A percentile compares a stretch with the other conserved stretches of the same genome.
These are phyloP conservation scores for Ellobium chinense DNA, from an alignment of 2,888 invertebrate species.

Conservation along the genomic window DNA sequence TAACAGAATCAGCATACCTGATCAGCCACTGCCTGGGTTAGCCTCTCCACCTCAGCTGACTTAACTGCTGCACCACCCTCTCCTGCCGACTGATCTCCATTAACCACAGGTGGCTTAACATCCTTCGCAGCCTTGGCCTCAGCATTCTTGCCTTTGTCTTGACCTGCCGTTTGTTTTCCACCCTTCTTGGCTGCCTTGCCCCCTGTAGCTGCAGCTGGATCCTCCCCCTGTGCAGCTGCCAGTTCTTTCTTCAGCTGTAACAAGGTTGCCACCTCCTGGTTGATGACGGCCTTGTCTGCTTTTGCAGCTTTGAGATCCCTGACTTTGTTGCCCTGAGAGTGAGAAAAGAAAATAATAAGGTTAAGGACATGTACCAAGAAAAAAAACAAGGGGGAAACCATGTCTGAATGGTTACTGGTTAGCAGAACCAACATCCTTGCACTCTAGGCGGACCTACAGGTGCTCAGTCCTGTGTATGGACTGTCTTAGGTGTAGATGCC, in stretches of 20 bases:
- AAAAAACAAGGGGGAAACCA: too few relatives aligned
- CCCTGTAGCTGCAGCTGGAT: conserved; percentile 52
- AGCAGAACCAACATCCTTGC: too few relatives aligned
- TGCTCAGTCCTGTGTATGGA: too few relatives aligned
- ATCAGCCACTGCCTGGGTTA: conserved; percentile 81
- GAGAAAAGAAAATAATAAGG: too few relatives aligned
- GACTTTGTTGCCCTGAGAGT: conserved; percentile 85
- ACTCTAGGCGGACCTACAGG: too few relatives aligned
- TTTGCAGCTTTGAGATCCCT: conserved; percentile 88
- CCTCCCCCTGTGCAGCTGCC: conserved; percentile 65
- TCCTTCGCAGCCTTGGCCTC: neutral
- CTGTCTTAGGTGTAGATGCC: too few relatives aligned
- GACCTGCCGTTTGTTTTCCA: neutral
- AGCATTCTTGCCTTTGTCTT: neutral
- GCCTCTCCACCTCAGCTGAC: conserved; percentile 75
- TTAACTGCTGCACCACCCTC: conserved; percentile 22
- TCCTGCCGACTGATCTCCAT: neutral
- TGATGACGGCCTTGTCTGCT: conserved; percentile 87
- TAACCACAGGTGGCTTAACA: neutral
- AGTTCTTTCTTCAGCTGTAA: conserved; percentile 87
- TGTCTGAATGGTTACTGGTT: too few relatives aligned
- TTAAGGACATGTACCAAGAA: too few relatives aligned
- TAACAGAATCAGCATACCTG: too few relatives aligned
- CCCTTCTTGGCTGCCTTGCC: conserved; percentile 45
- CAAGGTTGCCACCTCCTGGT: conserved; percentile 87